Evolutionary conservation across 2,797 vertebrate species (phyloP), one percentile per base, ranked within the genome.

Genomic region (Chelon labrosus): DNA sequence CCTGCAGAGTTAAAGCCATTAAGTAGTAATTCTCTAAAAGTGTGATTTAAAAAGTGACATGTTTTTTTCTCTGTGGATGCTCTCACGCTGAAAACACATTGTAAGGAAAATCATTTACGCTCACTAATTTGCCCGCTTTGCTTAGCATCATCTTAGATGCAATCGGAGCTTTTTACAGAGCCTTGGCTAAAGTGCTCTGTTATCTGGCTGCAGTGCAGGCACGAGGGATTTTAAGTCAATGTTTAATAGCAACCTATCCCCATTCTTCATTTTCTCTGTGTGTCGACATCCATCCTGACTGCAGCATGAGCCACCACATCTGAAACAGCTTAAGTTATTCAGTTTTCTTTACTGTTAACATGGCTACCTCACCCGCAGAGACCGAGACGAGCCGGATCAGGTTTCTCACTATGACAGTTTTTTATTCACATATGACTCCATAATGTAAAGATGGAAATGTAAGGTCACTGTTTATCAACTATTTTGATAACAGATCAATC

Each of bases 71-170:
- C 58, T 65, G 73, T 59, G 69, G 69, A 77, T 39, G 49, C 49
- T 73, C 54, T 88, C 57, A 31, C 73, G 50, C 31, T 49, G 56
- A 73, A 76, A 73, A 79, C 60, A 64, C 46, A 61, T 65, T 52
- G 79, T 82, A 81, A 64, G 73, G 78, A 84, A 80, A 82, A 88
- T 61, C 25, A 85, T 79, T 79, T 44, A 82, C 20, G 73, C 83
- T 76, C 46, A 25, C 59, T 5, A 71, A 74, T 55, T 67, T 38
- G 79, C 65, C 69, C 37, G 17, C 76, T 84, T 61, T 31, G 53
- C 66, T 83, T 17, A 77, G 19, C 65, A 27, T 86, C 83, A 80
- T 72, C 61, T 64, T 19, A 49, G 83, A 88, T 82, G 77, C 71
- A 76, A 88, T 86, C 85, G 52, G 82, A 67, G 27, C 55, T 71